Percentiles rank a stretch among this genome's conserved stretches.
These are phyloP conservation scores for Phymatocera aterrima DNA, from an alignment of 2,888 invertebrate species.

Conservation along the genomic window DNA sequence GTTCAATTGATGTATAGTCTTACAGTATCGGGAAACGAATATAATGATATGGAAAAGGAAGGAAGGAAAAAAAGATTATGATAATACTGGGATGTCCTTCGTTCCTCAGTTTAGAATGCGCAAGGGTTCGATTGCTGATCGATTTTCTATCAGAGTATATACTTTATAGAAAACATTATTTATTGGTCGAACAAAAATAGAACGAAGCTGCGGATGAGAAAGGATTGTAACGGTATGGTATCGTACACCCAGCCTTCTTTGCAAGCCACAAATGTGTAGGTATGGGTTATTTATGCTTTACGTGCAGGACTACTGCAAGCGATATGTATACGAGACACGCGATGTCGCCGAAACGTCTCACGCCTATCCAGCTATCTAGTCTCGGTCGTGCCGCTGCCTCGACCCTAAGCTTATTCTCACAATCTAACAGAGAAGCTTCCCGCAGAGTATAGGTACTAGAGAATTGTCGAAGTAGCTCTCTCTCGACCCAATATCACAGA, in stretches of 20 bases:
- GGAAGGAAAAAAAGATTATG: background rate
- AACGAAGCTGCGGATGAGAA: conserved; percentile 40
- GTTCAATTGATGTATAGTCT: background rate
- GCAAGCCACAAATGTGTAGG: conserved; percentile 35
- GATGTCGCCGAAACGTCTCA: conserved; percentile 54
- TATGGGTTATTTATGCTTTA: conserved; percentile 48
- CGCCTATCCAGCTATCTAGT: conserved; percentile 46
- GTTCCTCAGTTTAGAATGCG: background rate
- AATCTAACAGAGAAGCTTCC: background rate
- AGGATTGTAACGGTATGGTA: conserved; percentile 22
- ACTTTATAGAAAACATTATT: background rate
- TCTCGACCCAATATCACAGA: background rate
- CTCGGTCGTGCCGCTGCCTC: conserved; percentile 30
- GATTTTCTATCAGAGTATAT: background rate
- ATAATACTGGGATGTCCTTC: conserved; percentile 12
- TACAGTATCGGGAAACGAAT: background rate
- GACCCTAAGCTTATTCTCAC: conserved; percentile 19
- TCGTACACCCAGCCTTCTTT: too few species aligned
- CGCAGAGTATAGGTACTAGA: background rate
- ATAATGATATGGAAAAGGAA: background rate
- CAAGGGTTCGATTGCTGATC: conserved; percentile 24
- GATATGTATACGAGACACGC: conserved; percentile 65
- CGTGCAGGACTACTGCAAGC: conserved; percentile 51
- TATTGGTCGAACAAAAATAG: conserved; percentile 19
- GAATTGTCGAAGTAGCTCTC: background rate